Base-by-base conservation (phyloP, 2,888 invertebrate species). In the Heliconius ismenius region DNA sequence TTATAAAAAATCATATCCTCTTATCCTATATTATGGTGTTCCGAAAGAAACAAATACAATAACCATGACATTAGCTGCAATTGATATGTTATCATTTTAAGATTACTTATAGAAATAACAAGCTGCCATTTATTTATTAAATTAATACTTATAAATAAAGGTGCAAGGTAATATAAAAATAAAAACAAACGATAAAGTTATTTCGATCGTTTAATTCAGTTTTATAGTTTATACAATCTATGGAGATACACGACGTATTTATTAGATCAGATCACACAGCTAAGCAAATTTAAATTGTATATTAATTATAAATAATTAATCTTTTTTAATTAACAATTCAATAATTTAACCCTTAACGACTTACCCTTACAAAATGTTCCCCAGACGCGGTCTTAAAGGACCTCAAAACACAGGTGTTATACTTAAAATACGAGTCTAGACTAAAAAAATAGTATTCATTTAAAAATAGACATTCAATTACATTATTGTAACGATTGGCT, bases 211-310 rank as follows among this genome's bases (percentile, higher is more conserved):
- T 93, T 93, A 93, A 92, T 93, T 90, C 87, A 87, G 84, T 90
- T 92, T 92, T 88, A 91, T 92, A 91, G 90, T 93, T 92, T 91
- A 87, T 88, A 93, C 91, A 93, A 89, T 93, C 91, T 93, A 94
- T 91, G 87, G 89, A 88, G 88, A 92, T 88, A 92, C 89, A 91
- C 90, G 90, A 88, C 90, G 79, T 86, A 89, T 91, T 89, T 91
- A 88, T 90, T 93, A 91, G 88, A 90, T 93, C 93, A 93, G 93
- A 94, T 94, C 93, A 93, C 93, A 93, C 93, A 89, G 89, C 89
- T 92, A 93, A 93, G 92, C 92, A 89, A 86, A 90, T 67, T 87
- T 86, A 89, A 90, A 88, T 89, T 92, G 86, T 92, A 92, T 90
- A 92, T 79, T 89, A 89, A 76, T 88, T 90, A 92, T 91, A 92